Percentiles rank a stretch among this genome's conserved stretches.
Evolutionary conservation across 2,797 vertebrate species (phyloP).

Genomic region (Eremophila alpestris): DNA sequence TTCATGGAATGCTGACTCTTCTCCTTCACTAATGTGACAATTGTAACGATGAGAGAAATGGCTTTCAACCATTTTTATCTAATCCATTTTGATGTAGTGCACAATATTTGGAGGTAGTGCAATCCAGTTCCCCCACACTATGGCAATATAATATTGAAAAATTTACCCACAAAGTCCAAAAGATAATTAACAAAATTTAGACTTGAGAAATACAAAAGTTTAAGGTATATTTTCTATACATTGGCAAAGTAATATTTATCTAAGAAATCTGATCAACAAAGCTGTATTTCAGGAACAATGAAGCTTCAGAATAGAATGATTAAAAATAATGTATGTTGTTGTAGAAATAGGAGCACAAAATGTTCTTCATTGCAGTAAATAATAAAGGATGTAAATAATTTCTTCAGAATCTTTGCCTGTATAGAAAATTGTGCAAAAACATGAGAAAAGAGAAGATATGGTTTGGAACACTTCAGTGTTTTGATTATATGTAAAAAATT

Average conservation of each 20-base stretch:
- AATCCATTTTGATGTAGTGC: not conserved
- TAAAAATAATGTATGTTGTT: not conserved
- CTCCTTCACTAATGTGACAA: slow-evolving; percentile 13
- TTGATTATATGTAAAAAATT: not conserved
- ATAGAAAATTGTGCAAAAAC: not conserved
- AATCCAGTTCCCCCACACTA: not conserved
- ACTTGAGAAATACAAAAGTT: not conserved
- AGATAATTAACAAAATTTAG: not conserved
- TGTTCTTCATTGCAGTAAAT: not conserved
- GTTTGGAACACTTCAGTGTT: not conserved
- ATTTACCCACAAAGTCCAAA: not conserved
- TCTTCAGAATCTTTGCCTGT: not conserved
- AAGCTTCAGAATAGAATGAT: not conserved
- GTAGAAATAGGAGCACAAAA: not conserved
- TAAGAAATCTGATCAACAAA: not conserved
- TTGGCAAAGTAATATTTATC: not conserved
- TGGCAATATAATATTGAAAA: not conserved
- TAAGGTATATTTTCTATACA: not conserved
- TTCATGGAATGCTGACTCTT: not conserved
- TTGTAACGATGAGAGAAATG: not conserved
- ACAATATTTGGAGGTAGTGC: not conserved
- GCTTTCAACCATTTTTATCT: not conserved
- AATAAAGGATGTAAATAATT: not conserved
- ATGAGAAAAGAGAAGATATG: not conserved
- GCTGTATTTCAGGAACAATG: not conserved